Evolutionary conservation across 2,797 vertebrate species (phyloP).

Genomic region (Tapirus indicus): DNA sequence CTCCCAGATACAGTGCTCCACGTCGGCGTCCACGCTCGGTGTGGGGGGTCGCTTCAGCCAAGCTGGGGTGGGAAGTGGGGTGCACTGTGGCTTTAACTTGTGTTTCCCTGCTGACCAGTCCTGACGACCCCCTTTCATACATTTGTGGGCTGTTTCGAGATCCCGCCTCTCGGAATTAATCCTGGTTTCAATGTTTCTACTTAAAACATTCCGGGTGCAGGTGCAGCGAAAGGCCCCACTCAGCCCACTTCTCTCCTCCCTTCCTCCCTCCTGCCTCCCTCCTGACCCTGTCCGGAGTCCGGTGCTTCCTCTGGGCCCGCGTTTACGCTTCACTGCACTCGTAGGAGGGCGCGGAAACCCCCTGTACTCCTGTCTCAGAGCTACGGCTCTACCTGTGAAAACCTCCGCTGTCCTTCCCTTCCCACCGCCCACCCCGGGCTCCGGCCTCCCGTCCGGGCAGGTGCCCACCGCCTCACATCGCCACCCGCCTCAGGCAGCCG

Average conservation of each 20-base stretch:
- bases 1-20: too few relatives aligned
- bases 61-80: accelerated
- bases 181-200: neutral
- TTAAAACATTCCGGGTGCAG: accelerated
- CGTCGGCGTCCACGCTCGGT: accelerated
- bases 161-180: neutral
- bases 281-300: neutral
- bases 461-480: neutral
- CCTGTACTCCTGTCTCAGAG: neutral
- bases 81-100: too few relatives aligned
- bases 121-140: neutral
- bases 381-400: neutral
- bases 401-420: neutral
- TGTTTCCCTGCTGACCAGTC: neutral
- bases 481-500: neutral
- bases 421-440: neutral
- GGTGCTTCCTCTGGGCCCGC: neutral
- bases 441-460: neutral
- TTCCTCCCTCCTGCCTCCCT: too few relatives aligned
- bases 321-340: accelerated
- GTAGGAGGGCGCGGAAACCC: neutral
- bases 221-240: too few relatives aligned
- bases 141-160: neutral
- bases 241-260: too few relatives aligned
- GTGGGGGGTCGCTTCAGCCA: accelerated